Conservation (phyloP, 92 coral and sea anemone genomes). For the Heliopora coerulea region DNA sequence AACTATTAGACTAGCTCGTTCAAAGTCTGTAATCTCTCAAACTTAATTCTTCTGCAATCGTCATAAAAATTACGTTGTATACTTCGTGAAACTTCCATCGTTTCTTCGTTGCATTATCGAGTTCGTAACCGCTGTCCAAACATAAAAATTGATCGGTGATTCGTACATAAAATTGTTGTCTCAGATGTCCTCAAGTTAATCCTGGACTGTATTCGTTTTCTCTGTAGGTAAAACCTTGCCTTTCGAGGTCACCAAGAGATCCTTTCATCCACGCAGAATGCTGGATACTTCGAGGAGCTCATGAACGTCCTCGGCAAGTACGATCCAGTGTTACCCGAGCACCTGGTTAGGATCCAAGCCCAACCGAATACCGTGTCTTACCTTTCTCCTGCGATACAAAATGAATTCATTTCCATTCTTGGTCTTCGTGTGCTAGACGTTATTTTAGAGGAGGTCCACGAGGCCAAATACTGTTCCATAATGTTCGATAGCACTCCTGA, state of each 20-base stretch:
- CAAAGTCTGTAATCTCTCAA: no score
- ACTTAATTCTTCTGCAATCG: no score
- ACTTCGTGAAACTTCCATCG: no score
- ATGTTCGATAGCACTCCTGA: conserved; percentile 6
- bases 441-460: not conserved
- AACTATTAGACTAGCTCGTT: no score
- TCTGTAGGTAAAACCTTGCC: not conserved
- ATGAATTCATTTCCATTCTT: conserved; percentile 4
- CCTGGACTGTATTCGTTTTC: conserved; percentile 11
- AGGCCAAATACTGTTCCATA: not conserved
- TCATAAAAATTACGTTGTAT: no score
- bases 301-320: not conserved
- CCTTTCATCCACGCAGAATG: not conserved
- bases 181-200: no score
- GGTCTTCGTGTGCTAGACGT: not conserved
- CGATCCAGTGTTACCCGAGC: not conserved
- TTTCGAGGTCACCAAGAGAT: conserved; percentile 1
- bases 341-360: conserved; percentile 1
- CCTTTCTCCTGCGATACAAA: not conserved
- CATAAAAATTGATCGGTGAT: no score
- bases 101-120: no score
- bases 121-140: no score
- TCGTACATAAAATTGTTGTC: no score
- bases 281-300: not conserved
- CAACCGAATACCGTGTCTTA: not conserved